phyloP scores from a whole-genome alignment of 2,797 vertebrate genomes.

The Xiphophorus birchmanni region DNA sequence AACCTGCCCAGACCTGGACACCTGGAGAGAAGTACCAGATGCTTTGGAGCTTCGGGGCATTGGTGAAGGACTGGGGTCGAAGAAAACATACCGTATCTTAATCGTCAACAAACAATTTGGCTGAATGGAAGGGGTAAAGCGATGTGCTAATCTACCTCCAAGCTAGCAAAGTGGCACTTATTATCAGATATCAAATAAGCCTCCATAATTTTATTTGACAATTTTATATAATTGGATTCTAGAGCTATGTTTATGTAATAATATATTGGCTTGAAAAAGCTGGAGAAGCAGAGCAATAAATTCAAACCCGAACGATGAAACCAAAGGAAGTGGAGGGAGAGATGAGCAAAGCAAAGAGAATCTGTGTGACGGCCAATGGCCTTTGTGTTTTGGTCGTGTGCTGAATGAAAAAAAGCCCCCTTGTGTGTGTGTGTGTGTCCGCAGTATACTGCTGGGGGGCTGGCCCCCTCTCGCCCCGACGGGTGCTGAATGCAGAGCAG shows the following conservation, averaged over 20 bases:
- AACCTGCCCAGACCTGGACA: not conserved
- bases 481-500: constrained; percentile 78
- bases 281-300: not conserved
- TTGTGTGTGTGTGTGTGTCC: constrained; percentile 32
- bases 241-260: not conserved
- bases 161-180: not conserved
- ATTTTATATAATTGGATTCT: not conserved
- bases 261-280: not conserved
- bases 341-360: constrained; percentile 50
- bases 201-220: not conserved
- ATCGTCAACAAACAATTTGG: constrained; percentile 66
- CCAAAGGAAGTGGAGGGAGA: constrained; percentile 25
- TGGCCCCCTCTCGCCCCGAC: constrained; percentile 51
- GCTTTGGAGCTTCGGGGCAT: not conserved
- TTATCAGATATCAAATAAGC: not conserved
- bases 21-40: not conserved
- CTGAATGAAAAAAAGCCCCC: constrained; percentile 72
- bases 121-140: constrained; percentile 25
- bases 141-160: not conserved
- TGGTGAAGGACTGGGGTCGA: not conserved
- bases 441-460: constrained; percentile 60
- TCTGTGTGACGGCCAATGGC: constrained; percentile 66
- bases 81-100: constrained; percentile 40
- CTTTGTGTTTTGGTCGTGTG: constrained; percentile 64
- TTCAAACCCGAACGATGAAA: constrained; percentile 9